Conservation (phyloP, 2,888 invertebrate species). For the Prionchulus punctatus region DNA sequence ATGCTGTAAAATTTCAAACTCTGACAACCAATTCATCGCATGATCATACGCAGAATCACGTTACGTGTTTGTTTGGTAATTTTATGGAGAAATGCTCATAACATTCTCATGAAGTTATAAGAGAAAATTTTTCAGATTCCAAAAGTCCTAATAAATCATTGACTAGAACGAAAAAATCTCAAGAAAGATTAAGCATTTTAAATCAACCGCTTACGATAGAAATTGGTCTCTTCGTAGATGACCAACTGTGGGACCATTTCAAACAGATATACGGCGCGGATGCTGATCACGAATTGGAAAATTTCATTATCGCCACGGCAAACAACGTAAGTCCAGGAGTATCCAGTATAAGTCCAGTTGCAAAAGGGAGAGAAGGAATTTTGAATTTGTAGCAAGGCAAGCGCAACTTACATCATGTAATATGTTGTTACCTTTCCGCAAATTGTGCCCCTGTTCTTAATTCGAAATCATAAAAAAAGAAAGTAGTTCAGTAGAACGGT, state of each 20-base stretch:
- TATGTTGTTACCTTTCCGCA: too few species aligned
- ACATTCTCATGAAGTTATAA: background rate
- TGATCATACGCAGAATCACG: background rate
- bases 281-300: constrained; percentile 22
- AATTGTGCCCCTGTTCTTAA: too few species aligned
- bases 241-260: constrained; percentile 25
- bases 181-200: constrained; percentile 10
- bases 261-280: constrained; percentile 17
- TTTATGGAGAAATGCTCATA: background rate
- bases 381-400: background rate
- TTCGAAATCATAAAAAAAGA: too few species aligned
- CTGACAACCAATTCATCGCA: constrained; percentile 12
- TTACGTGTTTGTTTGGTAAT: constrained; percentile 4
- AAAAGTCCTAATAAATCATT: constrained; percentile 19
- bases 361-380: background rate
- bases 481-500: too few species aligned
- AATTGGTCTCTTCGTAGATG: constrained; percentile 24
- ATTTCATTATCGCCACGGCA: constrained; percentile 24
- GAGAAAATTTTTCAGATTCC: constrained; percentile 14
- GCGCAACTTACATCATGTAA: too few species aligned
- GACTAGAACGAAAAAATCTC: background rate
- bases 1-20: constrained; percentile 14
- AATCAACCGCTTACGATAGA: constrained; percentile 18
- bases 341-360: background rate
- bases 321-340: constrained; percentile 20